Evolutionary conservation across 2,113 vertebrate species (phyloP).

Genomic region (Pimephales promelas): DNA sequence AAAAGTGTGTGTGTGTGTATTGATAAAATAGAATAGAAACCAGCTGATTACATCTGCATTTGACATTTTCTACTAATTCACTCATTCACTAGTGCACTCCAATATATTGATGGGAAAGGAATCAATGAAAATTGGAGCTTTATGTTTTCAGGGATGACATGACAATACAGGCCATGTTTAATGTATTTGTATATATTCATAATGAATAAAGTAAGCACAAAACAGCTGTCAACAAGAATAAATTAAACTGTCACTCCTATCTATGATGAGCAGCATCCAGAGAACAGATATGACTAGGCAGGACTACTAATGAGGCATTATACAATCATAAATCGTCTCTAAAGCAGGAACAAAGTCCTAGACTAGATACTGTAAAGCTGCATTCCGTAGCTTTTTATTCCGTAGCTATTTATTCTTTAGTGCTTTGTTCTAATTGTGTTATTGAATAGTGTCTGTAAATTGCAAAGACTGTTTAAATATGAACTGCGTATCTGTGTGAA

Average conservation of each 20-base stretch:
- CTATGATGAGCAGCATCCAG: neutral
- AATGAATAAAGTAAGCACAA: neutral
- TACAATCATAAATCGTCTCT: neutral
- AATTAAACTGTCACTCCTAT: neutral
- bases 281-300: neutral
- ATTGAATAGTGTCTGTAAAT: no score
- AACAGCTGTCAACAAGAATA: neutral
- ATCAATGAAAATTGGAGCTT: neutral
- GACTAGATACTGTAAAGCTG: neutral
- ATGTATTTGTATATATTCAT: neutral
- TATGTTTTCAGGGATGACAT: neutral
- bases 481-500: no score
- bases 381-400: no score
- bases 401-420: no score
- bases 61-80: neutral
- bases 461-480: no score
- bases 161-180: neutral
- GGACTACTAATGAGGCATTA: neutral
- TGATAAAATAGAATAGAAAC: no score
- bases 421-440: no score
- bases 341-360: neutral
- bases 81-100: neutral
- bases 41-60: conserved; percentile 4
- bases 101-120: neutral
- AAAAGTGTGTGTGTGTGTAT: no score